phyloP scores from a whole-genome alignment of 2,797 vertebrate genomes.

The Emys orbicularis region DNA sequence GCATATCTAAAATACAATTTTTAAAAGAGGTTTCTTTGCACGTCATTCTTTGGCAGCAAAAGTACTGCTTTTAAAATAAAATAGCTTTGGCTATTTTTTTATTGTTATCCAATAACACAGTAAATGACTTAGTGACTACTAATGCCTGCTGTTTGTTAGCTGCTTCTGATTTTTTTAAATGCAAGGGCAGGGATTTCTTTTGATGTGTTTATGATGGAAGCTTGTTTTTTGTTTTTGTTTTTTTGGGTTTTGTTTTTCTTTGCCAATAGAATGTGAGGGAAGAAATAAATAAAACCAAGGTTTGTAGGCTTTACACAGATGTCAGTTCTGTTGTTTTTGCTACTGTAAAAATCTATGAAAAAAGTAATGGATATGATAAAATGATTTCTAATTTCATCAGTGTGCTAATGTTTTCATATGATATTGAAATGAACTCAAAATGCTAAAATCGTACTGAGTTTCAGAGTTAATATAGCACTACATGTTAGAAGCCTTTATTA shows the following conservation, averaged over 20 bases:
- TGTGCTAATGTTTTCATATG: constrained; percentile 54
- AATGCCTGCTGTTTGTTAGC: neutral
- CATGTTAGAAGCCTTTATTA: constrained; percentile 53
- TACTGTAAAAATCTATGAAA: neutral
- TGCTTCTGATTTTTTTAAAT: neutral
- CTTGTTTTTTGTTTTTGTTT: neutral
- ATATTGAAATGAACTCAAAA: constrained; percentile 51
- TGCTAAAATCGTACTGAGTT: constrained; percentile 48
- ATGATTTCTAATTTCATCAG: constrained; percentile 45
- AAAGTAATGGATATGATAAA: constrained; percentile 6
- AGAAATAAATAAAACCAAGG: neutral
- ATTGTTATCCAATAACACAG: neutral
- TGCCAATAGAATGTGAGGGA: neutral
- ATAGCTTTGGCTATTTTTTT: neutral
- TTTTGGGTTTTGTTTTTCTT: neutral
- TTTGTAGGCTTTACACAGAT: neutral
- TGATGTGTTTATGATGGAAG: neutral
- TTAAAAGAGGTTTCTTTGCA: neutral
- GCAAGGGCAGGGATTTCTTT: constrained; percentile 3
- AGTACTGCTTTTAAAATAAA: neutral
- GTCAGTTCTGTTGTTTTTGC: neutral
- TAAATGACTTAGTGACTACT: neutral
- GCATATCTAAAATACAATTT: constrained; percentile 7
- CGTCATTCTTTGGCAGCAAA: neutral
- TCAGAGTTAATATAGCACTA: constrained; percentile 55